Base-by-base conservation (phyloP, 1,140 invertebrate species). In the Bombyx mandarina region DNA sequence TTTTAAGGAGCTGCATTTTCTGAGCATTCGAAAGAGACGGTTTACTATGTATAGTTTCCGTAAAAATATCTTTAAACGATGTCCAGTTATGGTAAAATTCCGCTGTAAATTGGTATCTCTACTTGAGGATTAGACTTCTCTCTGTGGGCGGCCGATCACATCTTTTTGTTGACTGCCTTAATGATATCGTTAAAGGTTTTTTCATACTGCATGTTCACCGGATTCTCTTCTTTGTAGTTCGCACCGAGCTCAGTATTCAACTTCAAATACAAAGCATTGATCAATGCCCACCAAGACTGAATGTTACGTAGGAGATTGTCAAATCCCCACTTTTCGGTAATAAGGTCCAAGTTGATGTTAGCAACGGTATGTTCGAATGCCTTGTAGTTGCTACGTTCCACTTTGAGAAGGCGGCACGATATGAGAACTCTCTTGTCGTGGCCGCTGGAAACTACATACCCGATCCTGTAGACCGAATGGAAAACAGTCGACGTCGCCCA, bases 51-150 rank as follows among this genome's bases (percentile, higher is more conserved):
- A 60, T 50, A 35, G 48, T 45, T 53, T 60, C 58, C 9, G 18
- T 55, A 45, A 60, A 60, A 51, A 60, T 18, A 50, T 59, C 58
- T 50, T 60, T 60, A 50, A 58, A 58, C 2, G 57, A 52, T n/a
- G 45, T 47, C 50, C 57, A 58, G 18, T 58, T 10, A 35, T 52
- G 50, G 18, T 58, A 58, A 52, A 44, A 18, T 43, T n/a, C 57
- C 57, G 42, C 18, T 45, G 10, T 52, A 52, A 6, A 45, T 45
- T 26, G 57, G 57, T 6, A 58, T 45, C 8, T 58, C 50, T 9
- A 58, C 22, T 46, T 45, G n/a, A 9, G 57, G 57, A 26, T 50
- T 58, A 12, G 57, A 52, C 47, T 58, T 52, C 3, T 58, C 57
- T 18, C 50, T 43, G 46, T 58, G 57, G 7, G 49, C 7, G 8